Base-by-base conservation (phyloP, 2,113 vertebrate genomes). In the Mastomys natalensis region DNA sequence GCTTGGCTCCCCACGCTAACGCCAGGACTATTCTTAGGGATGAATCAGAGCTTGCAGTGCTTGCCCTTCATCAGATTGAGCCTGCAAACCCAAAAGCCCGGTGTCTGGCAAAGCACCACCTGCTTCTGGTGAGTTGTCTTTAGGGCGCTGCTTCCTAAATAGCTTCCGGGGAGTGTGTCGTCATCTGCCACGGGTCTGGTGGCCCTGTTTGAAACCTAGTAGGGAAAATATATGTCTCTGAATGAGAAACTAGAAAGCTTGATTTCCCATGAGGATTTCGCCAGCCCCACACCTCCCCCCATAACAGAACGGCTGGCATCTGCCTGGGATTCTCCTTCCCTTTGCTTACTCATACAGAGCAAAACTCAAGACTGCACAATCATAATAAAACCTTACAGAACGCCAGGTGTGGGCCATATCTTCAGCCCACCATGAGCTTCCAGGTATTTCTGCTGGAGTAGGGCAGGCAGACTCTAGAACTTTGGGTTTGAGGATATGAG, bases 231-330 rank as follows among this genome's bases (percentile, higher is more conserved):
- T 45, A 26, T 62, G 78, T 73, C 68, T 89, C 76, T 95, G 74
- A 94, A 95, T 81, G 73, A 72, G 94, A 91, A 90, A 29, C 81
- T 88, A 43, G 70, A 88, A 87, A 89, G 66, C 53, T 92, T 74
- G 87, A 37, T 45, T 90, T 82, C 58, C 78, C 21, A 0, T 4
- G 31, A 89, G 58, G 64, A 89, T 81, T 60, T 53, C 29, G 8
- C 13, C 10, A 0, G 4, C 29, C 4, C 29, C 64, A 1, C 21
- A 7, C 24, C 24, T 3, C 10, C 9, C 7, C 55, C 26, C 0
- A 0, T 70, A 70, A 64, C 45, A 89, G 86, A 87, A 87, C 64
- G 80, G 86, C 77, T 58, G 66, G 73, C 45, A 31, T 31, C 66
- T 53, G 85, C 3, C 48, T 93, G 84, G 53, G 70, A n/a, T 93